A percentile compares a stretch with the other conserved stretches of the same genome.
Evolutionary conservation across 2,797 vertebrate species (phyloP).

Genomic region (Falco naumanni): DNA sequence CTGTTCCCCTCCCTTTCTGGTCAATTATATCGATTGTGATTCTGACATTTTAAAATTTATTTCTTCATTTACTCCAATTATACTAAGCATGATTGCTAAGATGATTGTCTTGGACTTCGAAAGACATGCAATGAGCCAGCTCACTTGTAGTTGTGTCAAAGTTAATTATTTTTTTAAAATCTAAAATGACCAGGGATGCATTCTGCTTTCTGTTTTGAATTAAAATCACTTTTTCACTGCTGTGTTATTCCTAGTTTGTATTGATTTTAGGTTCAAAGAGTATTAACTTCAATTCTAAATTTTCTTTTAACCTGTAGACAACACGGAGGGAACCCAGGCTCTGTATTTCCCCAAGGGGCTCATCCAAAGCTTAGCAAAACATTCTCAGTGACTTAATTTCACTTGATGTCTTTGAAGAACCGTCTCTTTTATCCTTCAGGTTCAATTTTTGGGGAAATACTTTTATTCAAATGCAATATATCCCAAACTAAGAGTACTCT

Average conservation of each 20-base stretch:
- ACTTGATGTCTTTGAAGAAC: not conserved
- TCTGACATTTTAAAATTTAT: slow-evolving; percentile 54
- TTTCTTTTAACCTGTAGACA: slow-evolving; percentile 52
- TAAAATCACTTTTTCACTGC: slow-evolving; percentile 50
- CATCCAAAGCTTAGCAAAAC: not conserved
- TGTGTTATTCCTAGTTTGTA: slow-evolving; percentile 34
- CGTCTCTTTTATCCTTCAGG: not conserved
- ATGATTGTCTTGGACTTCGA: slow-evolving; percentile 37
- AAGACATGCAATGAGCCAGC: not conserved
- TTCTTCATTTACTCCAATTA: slow-evolving; percentile 57
- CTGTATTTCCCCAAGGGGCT: not conserved
- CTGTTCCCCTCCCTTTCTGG: not conserved
- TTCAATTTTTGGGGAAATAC: not conserved
- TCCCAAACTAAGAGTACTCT: not conserved
- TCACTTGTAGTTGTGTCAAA: slow-evolving; percentile 56
- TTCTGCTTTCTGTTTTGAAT: slow-evolving; percentile 57
- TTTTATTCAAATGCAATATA: not conserved
- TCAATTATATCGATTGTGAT: slow-evolving; percentile 50
- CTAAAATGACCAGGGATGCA: slow-evolving; percentile 37
- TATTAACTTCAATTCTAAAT: slow-evolving; percentile 51
- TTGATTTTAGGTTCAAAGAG: slow-evolving; percentile 56
- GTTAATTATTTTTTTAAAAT: slow-evolving; percentile 63
- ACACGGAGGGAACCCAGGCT: not conserved
- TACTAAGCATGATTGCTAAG: slow-evolving; percentile 40
- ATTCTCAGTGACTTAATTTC: slow-evolving; percentile 33